Conservation (phyloP, 2,113 vertebrate genomes). For the Phylloscopus trochiloides region DNA sequence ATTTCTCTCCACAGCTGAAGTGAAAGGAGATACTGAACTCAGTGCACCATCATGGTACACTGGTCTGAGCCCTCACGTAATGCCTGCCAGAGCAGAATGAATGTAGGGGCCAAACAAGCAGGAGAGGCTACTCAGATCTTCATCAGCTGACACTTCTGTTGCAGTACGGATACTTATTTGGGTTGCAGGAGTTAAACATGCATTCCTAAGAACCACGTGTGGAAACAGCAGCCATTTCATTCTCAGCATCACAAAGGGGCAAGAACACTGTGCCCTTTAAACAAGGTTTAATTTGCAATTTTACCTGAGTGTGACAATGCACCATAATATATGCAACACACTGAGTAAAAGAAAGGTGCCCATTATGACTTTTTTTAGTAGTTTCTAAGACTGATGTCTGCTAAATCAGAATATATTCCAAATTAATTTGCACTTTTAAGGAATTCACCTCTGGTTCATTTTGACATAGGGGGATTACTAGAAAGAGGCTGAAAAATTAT, state of each 20-base stretch:
- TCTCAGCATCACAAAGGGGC: not conserved
- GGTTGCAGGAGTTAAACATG: not conserved
- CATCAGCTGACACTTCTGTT: not conserved
- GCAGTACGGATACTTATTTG: accelerated
- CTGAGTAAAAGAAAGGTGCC: not conserved
- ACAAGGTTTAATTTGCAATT: not conserved
- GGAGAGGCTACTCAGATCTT: not conserved
- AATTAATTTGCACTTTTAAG: not conserved
- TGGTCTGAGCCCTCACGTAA: not conserved
- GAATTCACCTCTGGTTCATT: not conserved
- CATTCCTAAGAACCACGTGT: not conserved
- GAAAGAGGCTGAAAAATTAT: not conserved
- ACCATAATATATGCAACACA: accelerated
- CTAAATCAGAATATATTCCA: not conserved
- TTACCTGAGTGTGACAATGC: not conserved
- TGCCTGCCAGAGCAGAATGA: accelerated
- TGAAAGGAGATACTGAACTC: not conserved
- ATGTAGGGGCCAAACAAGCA: not conserved
- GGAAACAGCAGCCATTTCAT: not conserved
- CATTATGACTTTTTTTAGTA: not conserved
- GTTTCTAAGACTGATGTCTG: not conserved
- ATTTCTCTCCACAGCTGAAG: not conserved
- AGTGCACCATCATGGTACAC: accelerated
- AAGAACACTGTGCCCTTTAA: not conserved
- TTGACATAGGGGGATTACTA: not conserved